A percentile compares a stretch with the other conserved stretches of the same genome.
Evolutionary conservation across 2,797 vertebrate species (phyloP).

Genomic region (Acanthiza pusilla): DNA sequence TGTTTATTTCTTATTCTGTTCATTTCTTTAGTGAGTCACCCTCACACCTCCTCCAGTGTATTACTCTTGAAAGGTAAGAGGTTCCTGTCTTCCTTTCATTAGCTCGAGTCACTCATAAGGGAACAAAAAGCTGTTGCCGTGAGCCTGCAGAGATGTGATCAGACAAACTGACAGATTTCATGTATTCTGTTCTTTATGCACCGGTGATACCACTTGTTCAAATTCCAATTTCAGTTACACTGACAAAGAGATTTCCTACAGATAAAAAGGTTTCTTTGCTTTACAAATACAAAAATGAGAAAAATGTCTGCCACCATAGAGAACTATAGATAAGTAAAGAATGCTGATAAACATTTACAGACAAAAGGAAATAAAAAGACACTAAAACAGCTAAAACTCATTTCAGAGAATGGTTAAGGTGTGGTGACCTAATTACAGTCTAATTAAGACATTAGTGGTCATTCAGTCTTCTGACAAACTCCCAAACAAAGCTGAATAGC

Average conservation of each 20-base stretch:
- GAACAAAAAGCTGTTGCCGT: neutral
- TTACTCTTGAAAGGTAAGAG: neutral
- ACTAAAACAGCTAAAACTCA: neutral
- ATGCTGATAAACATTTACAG: neutral
- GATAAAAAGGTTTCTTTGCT: neutral
- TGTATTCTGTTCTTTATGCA: neutral
- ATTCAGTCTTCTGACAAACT: neutral
- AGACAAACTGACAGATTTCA: neutral
- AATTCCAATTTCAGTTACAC: neutral
- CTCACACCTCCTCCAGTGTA: neutral
- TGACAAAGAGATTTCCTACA: neutral
- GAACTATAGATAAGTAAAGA: neutral
- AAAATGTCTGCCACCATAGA: neutral
- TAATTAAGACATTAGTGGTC: neutral
- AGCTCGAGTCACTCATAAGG: neutral
- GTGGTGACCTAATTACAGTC: neutral
- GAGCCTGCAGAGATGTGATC: neutral
- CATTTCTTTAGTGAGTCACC: neutral
- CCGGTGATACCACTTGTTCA: neutral
- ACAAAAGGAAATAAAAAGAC: neutral
- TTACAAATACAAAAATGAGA: neutral
- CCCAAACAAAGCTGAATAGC: neutral
- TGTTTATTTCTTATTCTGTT: neutral
- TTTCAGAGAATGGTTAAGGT: neutral
- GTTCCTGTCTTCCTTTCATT: neutral